Evolutionary conservation across 2,797 vertebrate species (phyloP).

Genomic region (Notamacropus eugenii): DNA sequence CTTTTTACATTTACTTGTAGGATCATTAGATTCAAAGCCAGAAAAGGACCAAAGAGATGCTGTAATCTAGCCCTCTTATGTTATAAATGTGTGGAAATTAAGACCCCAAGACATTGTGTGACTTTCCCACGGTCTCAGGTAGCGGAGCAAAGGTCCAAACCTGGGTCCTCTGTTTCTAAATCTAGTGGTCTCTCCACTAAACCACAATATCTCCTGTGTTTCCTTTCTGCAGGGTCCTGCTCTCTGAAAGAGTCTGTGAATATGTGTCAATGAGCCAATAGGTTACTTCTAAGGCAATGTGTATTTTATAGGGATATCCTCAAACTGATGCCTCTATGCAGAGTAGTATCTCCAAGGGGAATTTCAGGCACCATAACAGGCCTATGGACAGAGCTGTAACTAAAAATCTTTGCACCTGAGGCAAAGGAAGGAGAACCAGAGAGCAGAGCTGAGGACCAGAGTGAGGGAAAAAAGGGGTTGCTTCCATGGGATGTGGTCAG

Average conservation of each 20-base stretch:
- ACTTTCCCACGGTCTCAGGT: neutral
- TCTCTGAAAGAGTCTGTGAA: neutral
- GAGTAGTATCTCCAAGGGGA: neutral
- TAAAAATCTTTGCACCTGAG: neutral
- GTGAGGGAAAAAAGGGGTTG: neutral
- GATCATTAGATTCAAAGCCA: neutral
- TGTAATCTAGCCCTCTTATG: neutral
- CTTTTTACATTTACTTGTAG: neutral
- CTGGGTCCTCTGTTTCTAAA: neutral
- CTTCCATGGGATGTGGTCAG: neutral
- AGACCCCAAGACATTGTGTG: neutral
- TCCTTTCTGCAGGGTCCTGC: neutral
- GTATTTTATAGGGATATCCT: neutral
- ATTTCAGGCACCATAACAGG: neutral
- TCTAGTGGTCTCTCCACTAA: neutral
- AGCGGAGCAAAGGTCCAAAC: neutral
- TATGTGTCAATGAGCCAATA: neutral
- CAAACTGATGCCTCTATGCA: neutral
- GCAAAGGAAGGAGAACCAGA: neutral
- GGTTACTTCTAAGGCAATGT: neutral
- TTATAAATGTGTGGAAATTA: neutral
- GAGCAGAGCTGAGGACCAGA: neutral
- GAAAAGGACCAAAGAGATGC: neutral
- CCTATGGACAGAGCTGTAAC: neutral
- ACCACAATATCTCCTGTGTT: neutral